Evolutionary conservation across 30 jellyfish, hydroid and myxozoan species (phyloP).

Genomic region (Pelagia noctiluca): DNA sequence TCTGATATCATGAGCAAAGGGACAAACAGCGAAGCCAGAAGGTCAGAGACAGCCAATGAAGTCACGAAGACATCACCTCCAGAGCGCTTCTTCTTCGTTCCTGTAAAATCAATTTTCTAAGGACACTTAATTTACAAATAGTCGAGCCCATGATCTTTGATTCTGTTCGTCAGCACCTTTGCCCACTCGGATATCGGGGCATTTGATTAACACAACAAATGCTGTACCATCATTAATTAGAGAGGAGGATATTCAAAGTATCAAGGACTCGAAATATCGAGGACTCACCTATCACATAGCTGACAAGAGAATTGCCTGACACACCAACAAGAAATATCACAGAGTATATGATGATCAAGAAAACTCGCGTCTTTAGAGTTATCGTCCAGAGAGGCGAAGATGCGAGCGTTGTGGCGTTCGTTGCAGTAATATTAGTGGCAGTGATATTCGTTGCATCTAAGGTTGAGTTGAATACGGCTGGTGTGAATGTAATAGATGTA

Average conservation of each 20-base stretch:
- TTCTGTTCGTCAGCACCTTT: neutral
- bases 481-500: too few species aligned
- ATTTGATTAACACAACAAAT: neutral
- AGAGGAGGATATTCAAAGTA: too few species aligned
- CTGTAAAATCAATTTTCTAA: neutral
- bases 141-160: neutral
- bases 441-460: too few species aligned
- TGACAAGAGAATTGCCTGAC: slow-evolving; percentile 48
- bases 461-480: too few species aligned
- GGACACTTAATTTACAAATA: neutral
- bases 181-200: neutral
- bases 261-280: too few species aligned
- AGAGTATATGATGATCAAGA: slow-evolving; percentile 12
- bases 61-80: slow-evolving; percentile 59
- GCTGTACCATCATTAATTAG: too few species aligned
- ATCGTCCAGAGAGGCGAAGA: neutral
- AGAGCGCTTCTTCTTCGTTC: slow-evolving; percentile 32
- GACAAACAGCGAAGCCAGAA: slow-evolving; percentile 49
- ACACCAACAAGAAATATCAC: slow-evolving; percentile 51
- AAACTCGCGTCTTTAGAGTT: slow-evolving; percentile 30
- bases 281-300: slow-evolving; percentile 44
- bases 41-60: slow-evolving; percentile 56
- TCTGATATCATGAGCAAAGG: slow-evolving; percentile 49
- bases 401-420: too few species aligned
- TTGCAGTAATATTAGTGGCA: too few species aligned